Evolutionary conservation across 2,888 invertebrate genomes (phyloP), one percentile per base, ranked within the genome.

Genomic region (Ariolimax columbianus): DNA sequence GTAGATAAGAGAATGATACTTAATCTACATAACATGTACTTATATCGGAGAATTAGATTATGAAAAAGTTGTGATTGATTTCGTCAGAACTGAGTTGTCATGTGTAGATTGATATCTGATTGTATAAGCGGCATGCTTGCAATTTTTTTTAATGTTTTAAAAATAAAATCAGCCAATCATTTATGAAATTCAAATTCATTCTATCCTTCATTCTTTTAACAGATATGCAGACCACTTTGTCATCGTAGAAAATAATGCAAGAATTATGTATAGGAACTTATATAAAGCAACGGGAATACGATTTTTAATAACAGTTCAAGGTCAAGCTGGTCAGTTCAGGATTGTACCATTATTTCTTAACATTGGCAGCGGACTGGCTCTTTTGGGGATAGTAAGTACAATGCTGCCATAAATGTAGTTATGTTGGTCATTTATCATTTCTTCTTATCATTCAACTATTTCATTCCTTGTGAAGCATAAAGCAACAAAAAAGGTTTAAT

Each of bases 311-410:
- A 92, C 93, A 43, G 94, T 95, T 11, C 91, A 92, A 43, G 95
- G 95, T 0, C 88, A 91, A 82, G 95, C 94, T 33, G 94, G 95
- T n/a, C 94, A 95, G 88, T 95, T 95, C 89, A 93, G 92, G 89
- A 83, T 94, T 19, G 92, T 95, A 33, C 95, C 95, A n/a, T 90
- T 95, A 4, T 80, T 95, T 19, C 89, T 94, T 19, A 95, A 95
- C 88, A 90, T 95, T 83, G 95, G 95, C 73, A 94, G 95, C 87
- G 95, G 95, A 72, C 88, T 95, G 55, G 95, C 94, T 30, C 90
- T 95, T 11, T 89, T 95, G 66, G 93, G 94, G 83, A 87, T 95
- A 40, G 95, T 95, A 92, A 93, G 94, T 17, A 33, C 6, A 19
- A 66, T 17, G 0, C 33, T 66, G n/a, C 33, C 14, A 17, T 63